phyloP scores from a whole-genome alignment of 2,113 vertebrate genomes.

The Oncorhynchus mykiss region DNA sequence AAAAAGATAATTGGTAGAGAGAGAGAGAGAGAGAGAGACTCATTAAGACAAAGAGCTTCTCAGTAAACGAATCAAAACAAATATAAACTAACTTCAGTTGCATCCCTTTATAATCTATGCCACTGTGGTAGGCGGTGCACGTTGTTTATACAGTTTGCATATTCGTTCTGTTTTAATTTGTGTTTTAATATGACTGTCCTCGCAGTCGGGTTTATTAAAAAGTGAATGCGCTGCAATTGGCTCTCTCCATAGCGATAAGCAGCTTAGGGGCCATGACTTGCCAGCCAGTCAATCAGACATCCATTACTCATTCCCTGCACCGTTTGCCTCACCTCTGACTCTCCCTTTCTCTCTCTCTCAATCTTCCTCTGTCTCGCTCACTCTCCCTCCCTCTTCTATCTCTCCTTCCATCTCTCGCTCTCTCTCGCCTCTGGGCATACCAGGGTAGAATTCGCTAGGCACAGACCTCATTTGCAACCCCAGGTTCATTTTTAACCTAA shows the following conservation, averaged over 20 bases:
- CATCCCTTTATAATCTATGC: too few relatives aligned
- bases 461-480: slow-evolving; percentile 5
- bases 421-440: slow-evolving; percentile 15
- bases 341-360: neutral
- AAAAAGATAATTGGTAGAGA: neutral
- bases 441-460: slow-evolving; percentile 8
- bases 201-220: slow-evolving; percentile 63
- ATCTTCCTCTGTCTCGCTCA: neutral
- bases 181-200: slow-evolving; percentile 49
- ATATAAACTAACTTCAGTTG: too few relatives aligned
- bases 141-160: neutral
- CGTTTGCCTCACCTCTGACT: neutral
- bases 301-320: slow-evolving; percentile 38
- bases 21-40: neutral
- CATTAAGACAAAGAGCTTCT: too few relatives aligned
- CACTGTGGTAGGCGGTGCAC: neutral
- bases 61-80: too few relatives aligned
- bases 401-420: slow-evolving; percentile 2
- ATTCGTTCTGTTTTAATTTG: slow-evolving; percentile 17
- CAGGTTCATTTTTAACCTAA: slow-evolving; percentile 21
- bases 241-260: slow-evolving; percentile 59
- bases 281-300: slow-evolving; percentile 57
- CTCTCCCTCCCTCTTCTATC: neutral
- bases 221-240: slow-evolving; percentile 59
- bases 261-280: slow-evolving; percentile 53